These are phyloP conservation scores for Guaruba guarouba DNA, from an alignment of 2,113 vertebrate genomes.

Conservation along the genomic window DNA sequence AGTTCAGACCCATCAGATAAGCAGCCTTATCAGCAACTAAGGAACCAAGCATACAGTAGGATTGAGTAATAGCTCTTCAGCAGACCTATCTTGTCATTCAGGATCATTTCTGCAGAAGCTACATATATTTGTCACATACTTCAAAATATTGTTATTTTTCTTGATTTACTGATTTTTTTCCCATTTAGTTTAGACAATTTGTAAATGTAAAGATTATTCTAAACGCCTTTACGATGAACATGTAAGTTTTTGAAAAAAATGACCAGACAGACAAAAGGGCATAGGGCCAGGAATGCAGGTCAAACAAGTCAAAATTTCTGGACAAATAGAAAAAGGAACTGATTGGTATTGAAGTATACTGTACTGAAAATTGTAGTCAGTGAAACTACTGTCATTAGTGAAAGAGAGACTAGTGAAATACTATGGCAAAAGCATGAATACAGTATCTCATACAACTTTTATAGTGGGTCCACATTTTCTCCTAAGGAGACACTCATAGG, in stretches of 20 bases:
- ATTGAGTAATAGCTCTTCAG: neutral
- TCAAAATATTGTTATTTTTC: neutral
- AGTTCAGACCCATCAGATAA: constrained; percentile 59
- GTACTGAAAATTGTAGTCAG: neutral
- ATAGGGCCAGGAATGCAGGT: neutral
- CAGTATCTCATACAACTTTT: neutral
- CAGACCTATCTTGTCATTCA: neutral
- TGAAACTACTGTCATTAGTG: neutral
- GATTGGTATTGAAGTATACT: neutral
- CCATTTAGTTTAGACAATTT: neutral
- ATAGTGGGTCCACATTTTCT: neutral
- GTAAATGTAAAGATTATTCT: neutral
- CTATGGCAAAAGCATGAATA: neutral
- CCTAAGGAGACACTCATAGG: neutral
- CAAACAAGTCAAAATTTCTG: neutral
- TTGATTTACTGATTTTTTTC: neutral
- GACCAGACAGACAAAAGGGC: neutral
- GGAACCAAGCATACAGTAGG: neutral
- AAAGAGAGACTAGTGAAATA: neutral
- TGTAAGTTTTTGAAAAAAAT: neutral
- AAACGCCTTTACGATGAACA: neutral
- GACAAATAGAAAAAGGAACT: neutral
- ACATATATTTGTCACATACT: neutral
- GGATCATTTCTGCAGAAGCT: neutral
- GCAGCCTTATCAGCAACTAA: constrained; percentile 60